Conservation (phyloP, 2,888 invertebrate genomes). For the Gastracanthus pulcherrimus region DNA sequence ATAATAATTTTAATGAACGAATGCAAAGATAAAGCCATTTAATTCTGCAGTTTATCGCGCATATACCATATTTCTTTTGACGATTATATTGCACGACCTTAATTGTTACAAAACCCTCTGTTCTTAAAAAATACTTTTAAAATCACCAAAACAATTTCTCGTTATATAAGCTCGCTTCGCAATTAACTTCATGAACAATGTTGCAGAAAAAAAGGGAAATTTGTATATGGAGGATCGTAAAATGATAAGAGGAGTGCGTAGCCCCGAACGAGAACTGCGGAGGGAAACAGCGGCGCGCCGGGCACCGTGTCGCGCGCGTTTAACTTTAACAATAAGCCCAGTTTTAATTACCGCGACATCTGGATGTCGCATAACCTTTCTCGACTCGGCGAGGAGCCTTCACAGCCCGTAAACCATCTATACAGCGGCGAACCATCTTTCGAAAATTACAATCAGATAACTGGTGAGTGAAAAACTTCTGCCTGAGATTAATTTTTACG, state of each 20-base stretch:
- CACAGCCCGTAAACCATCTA: conserved; percentile 60
- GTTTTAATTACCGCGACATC: conserved; percentile 77
- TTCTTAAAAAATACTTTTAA: neutral
- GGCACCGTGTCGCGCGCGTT: conserved; percentile 59
- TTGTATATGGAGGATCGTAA: conserved; percentile 45
- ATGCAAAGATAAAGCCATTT: conserved; percentile 44
- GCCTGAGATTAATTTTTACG: conserved; percentile 40
- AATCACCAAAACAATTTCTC: too few species aligned
- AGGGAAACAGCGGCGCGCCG: neutral
- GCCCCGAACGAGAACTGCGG: conserved; percentile 22
- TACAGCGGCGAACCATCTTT: conserved; percentile 65
- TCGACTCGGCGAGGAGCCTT: conserved; percentile 62
- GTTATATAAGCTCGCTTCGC: neutral
- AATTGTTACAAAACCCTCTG: neutral
- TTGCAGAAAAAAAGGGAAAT: neutral
- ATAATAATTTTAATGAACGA: conserved; percentile 60
- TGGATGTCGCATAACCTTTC: conserved; percentile 73
- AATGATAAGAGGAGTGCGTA: conserved; percentile 47
- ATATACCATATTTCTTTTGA: conserved; percentile 13
- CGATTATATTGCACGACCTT: conserved; percentile 14
- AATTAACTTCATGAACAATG: neutral
- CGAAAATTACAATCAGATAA: conserved; percentile 70
- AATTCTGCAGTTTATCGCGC: conserved; percentile 39
- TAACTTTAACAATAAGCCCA: conserved; percentile 74
- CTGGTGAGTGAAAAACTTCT: conserved; percentile 57